These are phyloP conservation scores for Yponomeuta evonymella DNA, from an alignment of 2,888 invertebrate genomes.

Conservation along the genomic window DNA sequence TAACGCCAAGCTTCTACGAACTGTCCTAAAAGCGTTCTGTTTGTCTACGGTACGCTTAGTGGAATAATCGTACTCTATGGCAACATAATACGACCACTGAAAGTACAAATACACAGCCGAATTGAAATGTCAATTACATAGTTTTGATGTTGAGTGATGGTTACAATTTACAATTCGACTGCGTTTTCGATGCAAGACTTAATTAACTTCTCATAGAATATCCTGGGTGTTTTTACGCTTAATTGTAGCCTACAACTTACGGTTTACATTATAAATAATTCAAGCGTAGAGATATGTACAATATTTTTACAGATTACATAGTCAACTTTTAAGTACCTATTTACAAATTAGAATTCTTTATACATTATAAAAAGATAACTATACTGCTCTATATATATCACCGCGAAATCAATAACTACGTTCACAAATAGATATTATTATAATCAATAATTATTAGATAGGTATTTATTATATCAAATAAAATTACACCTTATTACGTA, in stretches of 20 bases:
- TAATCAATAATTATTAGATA: conserved; percentile 33
- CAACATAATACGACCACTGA: conserved; percentile 24
- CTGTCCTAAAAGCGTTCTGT: conserved; percentile 15
- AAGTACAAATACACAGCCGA: conserved; percentile 21
- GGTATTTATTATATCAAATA: conserved; percentile 36
- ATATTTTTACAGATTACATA: conserved; percentile 71
- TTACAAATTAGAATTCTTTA: conserved; percentile 76
- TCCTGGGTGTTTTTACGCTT: conserved; percentile 9
- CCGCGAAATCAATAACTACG: conserved; percentile 74
- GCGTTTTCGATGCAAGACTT: conserved; percentile 18
- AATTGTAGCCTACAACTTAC: conserved; percentile 15
- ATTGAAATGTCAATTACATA: conserved; percentile 11
- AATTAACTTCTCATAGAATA: conserved; percentile 2
- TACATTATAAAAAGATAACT: conserved; percentile 73
- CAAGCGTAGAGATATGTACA: conserved; percentile 77
- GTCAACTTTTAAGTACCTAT: conserved; percentile 70
- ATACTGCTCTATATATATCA: conserved; percentile 72
- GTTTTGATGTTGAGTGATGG: conserved; percentile 15
- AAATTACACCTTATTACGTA: conserved; percentile 62
- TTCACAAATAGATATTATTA: conserved; percentile 69
- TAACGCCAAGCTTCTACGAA: conserved; percentile 2
- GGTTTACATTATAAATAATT: conserved; percentile 66
- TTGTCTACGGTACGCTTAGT: conserved; percentile 14
- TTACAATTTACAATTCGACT: conserved; percentile 18
- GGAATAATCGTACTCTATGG: conserved; percentile 31